phyloP scores from a whole-genome alignment of 2,797 vertebrate species.

The Erpetoichthys calabaricus region DNA sequence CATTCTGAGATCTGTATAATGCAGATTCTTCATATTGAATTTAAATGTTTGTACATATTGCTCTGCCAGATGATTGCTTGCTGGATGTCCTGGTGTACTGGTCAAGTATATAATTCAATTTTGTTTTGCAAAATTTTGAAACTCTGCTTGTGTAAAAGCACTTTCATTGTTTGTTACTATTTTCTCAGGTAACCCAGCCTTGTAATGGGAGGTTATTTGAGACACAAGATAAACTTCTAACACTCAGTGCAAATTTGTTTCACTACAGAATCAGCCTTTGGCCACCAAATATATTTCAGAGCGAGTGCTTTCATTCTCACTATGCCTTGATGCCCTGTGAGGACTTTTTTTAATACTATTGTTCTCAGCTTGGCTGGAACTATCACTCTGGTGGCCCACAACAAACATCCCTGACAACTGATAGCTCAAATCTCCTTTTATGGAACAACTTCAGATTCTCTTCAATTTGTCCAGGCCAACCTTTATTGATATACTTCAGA shows the following conservation, averaged over 20 bases:
- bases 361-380: constrained; percentile 6
- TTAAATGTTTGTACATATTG: constrained; percentile 1
- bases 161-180: constrained; percentile 13
- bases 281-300: constrained; percentile 12
- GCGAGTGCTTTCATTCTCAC: constrained; percentile 11
- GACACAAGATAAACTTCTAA: constrained; percentile 14
- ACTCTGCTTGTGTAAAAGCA: constrained; percentile 10
- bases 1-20: background rate
- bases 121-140: constrained; percentile 10
- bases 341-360: constrained; percentile 9
- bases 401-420: constrained; percentile 8
- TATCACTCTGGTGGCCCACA: constrained; percentile 15
- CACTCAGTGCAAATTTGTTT: constrained; percentile 10
- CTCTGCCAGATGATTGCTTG: constrained; percentile 11
- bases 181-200: constrained; percentile 12
- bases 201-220: constrained; percentile 7
- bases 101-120: constrained; percentile 11
- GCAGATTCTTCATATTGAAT: constrained; percentile 8
- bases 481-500: background rate
- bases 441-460: constrained; percentile 5
- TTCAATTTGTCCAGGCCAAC: constrained; percentile 7
- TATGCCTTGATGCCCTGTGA: constrained; percentile 9
- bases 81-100: constrained; percentile 5
- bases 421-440: constrained; percentile 9
- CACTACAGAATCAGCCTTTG: constrained; percentile 8